These are phyloP conservation scores for Apteryx mantelli DNA, from an alignment of 2,113 vertebrate genomes.

Conservation along the genomic window DNA sequence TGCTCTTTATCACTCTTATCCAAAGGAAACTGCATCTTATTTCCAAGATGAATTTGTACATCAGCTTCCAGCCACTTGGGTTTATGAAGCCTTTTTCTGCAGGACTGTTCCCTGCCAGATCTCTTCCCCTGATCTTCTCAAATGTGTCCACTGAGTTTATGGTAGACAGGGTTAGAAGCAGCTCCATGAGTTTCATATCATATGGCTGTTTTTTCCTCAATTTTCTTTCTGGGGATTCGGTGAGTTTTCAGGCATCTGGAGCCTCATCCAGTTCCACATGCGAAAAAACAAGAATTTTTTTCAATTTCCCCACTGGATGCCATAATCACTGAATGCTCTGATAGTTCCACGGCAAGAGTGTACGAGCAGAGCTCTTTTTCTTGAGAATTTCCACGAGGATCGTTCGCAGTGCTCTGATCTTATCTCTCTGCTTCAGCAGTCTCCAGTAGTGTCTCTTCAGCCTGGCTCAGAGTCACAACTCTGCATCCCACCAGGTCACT, in stretches of 20 bases:
- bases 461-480: accelerated
- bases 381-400: accelerated
- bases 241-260: background rate
- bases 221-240: background rate
- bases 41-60: background rate
- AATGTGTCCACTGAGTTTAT: accelerated
- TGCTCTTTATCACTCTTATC: background rate
- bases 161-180: background rate
- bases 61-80: background rate
- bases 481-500: accelerated
- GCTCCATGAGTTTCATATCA: background rate
- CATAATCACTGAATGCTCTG: background rate
- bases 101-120: background rate
- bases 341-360: accelerated
- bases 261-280: background rate
- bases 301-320: background rate
- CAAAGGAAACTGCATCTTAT: background rate
- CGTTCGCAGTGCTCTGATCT: accelerated
- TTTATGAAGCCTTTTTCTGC: background rate
- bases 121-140: accelerated
- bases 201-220: background rate
- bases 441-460: accelerated
- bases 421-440: background rate
- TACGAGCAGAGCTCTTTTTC: background rate
- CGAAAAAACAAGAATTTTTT: background rate